Evolutionary conservation across 2,888 invertebrate genomes (phyloP), one percentile per base, ranked within the genome.

Genomic region (Villa cingulata): DNA sequence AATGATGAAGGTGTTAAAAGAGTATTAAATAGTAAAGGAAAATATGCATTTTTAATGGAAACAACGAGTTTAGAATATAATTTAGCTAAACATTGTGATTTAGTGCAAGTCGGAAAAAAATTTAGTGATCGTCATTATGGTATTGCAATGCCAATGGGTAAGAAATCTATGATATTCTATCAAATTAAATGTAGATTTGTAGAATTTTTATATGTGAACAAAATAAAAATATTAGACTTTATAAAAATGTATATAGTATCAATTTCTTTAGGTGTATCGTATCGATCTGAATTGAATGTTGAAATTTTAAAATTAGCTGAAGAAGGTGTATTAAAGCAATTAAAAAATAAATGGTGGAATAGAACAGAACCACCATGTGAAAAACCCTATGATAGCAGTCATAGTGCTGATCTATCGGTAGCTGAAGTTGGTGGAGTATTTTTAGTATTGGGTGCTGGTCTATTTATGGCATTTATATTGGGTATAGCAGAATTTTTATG

Each of bases 11-110:
- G 95, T 1, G 83, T 87, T 2, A 81, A 85, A 19, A 74, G 87
- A 41, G 94, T 95, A 0, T 62, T 76, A 36, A 78, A 75, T 60
- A 81, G 77, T 45, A 80, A 81, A 61, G 81, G 82, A 29, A 79
- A 74, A 53, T 97, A 88, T 66, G 96, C 94, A 3, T 97, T 89
- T 64, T 78, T 98, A 51, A 94, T 96, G 89, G 97, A 97, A 72
- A 94, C 92, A 32, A 85, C 92, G 1, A 83, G 86, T 20, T 82
- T 97, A 57, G 92, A 96, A 65, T 98, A 94, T 69, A 83, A 80
- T 56, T 81, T 80, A 53, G 83, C 88, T 64, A 74, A 84, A 53
- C 75, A 85, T 60, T 92, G 92, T 64, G 78, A 84, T 50, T 74
- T 94, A 51, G 83, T 75, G 50, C 81, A 83, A 73, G 79, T 87